Evolutionary conservation across 1,140 invertebrate genomes (phyloP), one percentile per base, ranked within the genome.

Genomic region (Zaprionus tsacasi): DNA sequence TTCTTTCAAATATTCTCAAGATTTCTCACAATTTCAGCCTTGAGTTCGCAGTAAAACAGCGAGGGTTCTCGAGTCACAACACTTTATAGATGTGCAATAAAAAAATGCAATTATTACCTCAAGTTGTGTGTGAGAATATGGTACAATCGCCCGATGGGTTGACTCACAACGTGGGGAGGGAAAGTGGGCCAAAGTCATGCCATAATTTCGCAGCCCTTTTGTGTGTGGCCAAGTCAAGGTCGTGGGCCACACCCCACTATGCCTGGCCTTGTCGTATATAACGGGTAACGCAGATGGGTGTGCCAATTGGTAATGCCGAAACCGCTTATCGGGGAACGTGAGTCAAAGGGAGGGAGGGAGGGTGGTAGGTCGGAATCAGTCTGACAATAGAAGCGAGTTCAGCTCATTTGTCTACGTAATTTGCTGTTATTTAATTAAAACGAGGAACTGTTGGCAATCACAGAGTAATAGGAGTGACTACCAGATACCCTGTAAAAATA

Each of bases 361-460:
- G 60, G 81, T 57, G 27, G 27, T 2, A 21, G 27, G 1, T 2
- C 40, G 57, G 59, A 48, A 45, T 48, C 30, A 43, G 33, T 35
- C 35, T 50, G 56, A 59, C 59, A 70, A 59, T 58, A 59, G 5
- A 17, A 30, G 10, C 21, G 25, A 40, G 33, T 15, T 6, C 59
- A 17, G 33, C 4, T 11, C 56, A 81, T 67, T 72, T 69, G 27
- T 85, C 52, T 71, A 38, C 64, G 56, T 63, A 78, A 72, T 76
- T 76, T 73, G 63, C 66, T 86, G 69, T 87, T 82, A 87, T 82
- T 73, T 66, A 82, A 85, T 87, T 87, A 79, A 82, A 78, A 56
- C 55, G 35, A 60, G 54, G 27, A 78, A 86, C 1, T 52, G 63
- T 56, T 67, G 48, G 69, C 33, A 69, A 83, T 81, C 81, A 77